Evolutionary conservation across 2,113 vertebrate species (phyloP), one percentile per base, ranked within the genome.

Genomic region (Coryphaenoides rupestris): DNA sequence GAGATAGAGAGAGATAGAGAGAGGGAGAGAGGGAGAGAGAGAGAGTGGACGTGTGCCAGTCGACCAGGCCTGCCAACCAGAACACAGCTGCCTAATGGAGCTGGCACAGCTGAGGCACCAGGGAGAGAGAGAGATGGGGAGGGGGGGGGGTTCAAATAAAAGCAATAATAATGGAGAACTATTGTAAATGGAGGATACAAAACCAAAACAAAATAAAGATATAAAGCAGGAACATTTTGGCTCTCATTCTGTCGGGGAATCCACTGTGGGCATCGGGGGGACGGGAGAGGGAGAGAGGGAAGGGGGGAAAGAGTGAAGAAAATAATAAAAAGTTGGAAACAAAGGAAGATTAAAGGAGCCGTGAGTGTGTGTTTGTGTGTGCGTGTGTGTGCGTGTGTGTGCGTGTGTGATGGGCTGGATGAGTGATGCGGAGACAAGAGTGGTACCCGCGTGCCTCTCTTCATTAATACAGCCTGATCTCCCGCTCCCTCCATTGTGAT

Each of bases 381-480:
- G 50, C 19, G 77, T 1, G 5, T 56, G 62, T 59, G 65, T 79
- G 65, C 73, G 75, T 56, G 68, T 22, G 21, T 55, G 19, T 33
- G 9, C 61, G 33, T 46, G 65, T 10, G 54, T n/a, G 74, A 80
- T 78, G 70, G 77, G 68, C 82, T 84, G 62, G 65, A 84, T n/a
- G n/a, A n/a, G n/a, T n/a, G n/a, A n/a, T 76, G 72, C 69, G 62
- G 75, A 75, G 72, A 57, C 66, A 66, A n/a, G 74, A 83, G 80
- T 76, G 76, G 86, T 81, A 88, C 82, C 78, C 75, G 67, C 69
- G 9, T 83, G 75, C 85, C 88, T 89, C 83, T 87, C 83, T 86
- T 89, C 89, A 89, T 91, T 89, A 90, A 88, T 89, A 87, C 83
- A 69, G 75, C 81, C 83, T 83, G 84, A 86, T 89, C 86, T 86